Evolutionary conservation across 2,113 vertebrate species (phyloP).

Genomic region (Astur gentilis): DNA sequence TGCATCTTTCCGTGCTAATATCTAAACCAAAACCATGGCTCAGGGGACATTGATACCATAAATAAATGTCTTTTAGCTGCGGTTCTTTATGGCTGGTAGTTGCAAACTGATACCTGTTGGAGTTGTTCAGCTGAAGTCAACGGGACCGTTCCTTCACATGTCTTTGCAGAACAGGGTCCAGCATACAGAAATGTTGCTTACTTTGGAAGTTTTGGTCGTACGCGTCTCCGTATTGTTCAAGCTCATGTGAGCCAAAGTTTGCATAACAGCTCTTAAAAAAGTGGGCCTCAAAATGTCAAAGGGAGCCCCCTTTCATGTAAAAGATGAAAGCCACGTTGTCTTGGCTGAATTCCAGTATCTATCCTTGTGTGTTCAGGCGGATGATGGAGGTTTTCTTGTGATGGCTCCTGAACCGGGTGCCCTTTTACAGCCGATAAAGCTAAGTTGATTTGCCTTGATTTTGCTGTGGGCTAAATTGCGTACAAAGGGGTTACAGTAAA

Average conservation of each 20-base stretch:
- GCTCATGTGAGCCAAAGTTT: not conserved
- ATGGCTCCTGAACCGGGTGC: not conserved
- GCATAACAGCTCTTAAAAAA: not conserved
- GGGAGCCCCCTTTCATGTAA: slow-evolving; percentile 41
- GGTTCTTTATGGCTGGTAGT: not conserved
- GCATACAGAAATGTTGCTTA: rapidly evolving
- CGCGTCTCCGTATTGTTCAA: rapidly evolving
- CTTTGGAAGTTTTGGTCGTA: not conserved
- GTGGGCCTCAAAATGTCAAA: slow-evolving; percentile 24
- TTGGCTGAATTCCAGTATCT: slow-evolving; percentile 30
- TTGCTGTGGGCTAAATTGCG: not conserved
- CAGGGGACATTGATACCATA: not conserved
- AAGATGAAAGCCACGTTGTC: slow-evolving; percentile 23
- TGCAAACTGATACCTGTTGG: not conserved
- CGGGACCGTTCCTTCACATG: rapidly evolving
- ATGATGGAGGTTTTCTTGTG: slow-evolving; percentile 32
- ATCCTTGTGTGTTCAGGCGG: not conserved
- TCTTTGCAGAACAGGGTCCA: not conserved
- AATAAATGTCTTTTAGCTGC: not conserved
- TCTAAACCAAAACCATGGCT: not conserved
- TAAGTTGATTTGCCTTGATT: not conserved
- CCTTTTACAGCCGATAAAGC: slow-evolving; percentile 23
- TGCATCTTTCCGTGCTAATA: not conserved
- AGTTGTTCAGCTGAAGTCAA: not conserved
- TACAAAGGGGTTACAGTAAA: slow-evolving; percentile 31